Conservation (phyloP, 2,113 vertebrate genomes). For the Oncorhynchus tshawytscha region DNA sequence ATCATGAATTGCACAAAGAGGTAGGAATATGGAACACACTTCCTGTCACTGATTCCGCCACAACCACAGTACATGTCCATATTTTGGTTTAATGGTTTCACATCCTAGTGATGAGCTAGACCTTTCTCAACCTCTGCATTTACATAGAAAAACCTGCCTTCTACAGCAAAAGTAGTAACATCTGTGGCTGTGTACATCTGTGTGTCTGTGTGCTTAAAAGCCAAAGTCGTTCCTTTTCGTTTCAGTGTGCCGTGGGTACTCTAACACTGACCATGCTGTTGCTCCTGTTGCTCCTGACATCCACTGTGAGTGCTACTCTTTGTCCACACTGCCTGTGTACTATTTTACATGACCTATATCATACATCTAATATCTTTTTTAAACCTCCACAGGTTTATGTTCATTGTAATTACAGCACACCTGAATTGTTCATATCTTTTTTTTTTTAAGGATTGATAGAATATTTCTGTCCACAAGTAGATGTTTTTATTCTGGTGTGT, state of each 20-base stretch:
- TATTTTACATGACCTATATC: no score
- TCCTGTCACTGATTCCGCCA: background rate
- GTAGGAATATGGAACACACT: no score
- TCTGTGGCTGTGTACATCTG: background rate
- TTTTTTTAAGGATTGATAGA: no score
- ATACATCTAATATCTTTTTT: no score
- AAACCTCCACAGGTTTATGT: no score
- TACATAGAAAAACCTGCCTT: background rate
- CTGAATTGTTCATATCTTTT: no score
- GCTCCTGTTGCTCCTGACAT: conserved; percentile 45
- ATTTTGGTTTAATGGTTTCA: background rate
- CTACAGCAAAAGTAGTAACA: background rate
- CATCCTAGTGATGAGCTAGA: background rate
- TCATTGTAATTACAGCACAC: no score
- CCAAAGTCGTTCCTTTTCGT: background rate
- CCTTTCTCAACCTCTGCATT: background rate
- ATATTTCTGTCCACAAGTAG: no score
- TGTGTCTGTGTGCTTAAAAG: background rate
- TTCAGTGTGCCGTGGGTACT: background rate
- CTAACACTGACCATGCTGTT: conserved; percentile 42
- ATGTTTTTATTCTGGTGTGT: no score
- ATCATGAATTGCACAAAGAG: no score
- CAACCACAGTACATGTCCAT: background rate
- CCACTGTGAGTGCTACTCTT: conserved; percentile 55
- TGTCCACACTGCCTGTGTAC: no score